A percentile compares a stretch with the other conserved stretches of the same genome.
Evolutionary conservation across 2,797 vertebrate species (phyloP).

Genomic region (Esox lucius): DNA sequence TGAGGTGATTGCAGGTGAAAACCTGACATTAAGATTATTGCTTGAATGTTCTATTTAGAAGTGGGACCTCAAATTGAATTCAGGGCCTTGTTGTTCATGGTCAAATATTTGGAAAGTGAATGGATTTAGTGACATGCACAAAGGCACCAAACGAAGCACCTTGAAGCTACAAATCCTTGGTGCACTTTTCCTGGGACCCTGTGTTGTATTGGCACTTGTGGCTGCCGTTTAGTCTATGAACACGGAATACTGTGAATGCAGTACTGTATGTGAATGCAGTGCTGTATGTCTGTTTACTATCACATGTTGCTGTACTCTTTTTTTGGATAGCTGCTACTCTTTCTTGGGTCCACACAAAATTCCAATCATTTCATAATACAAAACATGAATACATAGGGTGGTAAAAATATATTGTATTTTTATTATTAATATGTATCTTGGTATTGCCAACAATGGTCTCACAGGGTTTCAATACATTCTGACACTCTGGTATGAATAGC

Average conservation of each 20-base stretch:
- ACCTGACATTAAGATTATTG: constrained; percentile 31
- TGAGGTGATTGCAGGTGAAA: constrained; percentile 20
- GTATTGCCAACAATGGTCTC: not conserved
- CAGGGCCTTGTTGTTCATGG: not conserved
- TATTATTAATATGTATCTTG: not conserved
- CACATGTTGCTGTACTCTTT: not conserved
- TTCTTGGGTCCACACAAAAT: too few relatives aligned
- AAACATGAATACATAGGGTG: too few relatives aligned
- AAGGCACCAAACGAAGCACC: not conserved
- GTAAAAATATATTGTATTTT: too few relatives aligned
- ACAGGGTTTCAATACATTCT: constrained; percentile 31
- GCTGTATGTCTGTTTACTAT: not conserved
- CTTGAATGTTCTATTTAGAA: constrained; percentile 21
- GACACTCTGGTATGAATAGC: constrained; percentile 9
- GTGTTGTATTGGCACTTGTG: not conserved
- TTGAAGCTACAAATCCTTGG: not conserved
- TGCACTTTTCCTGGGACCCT: not conserved
- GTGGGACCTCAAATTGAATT: constrained; percentile 21
- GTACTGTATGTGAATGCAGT: not conserved
- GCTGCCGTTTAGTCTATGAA: not conserved
- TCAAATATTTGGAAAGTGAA: not conserved
- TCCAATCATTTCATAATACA: not conserved
- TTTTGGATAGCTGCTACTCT: not conserved
- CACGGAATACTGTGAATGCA: not conserved
- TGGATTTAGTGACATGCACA: constrained; percentile 6